Base-by-base conservation (phyloP, 2,888 invertebrate genomes). In the Campoplex capitator region DNA sequence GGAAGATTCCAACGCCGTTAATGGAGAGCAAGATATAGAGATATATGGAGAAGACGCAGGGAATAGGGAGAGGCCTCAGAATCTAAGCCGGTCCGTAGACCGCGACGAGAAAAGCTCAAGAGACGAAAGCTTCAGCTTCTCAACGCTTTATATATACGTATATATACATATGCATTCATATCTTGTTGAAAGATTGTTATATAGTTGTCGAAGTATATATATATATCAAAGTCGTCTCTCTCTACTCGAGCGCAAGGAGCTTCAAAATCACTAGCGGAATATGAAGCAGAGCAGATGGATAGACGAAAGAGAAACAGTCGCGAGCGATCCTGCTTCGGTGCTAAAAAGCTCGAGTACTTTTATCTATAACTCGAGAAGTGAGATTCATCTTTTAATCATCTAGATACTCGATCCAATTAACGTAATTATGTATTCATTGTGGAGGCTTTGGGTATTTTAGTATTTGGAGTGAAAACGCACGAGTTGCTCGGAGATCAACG, bases 1-100 rank as follows among this genome's bases (percentile, higher is more conserved):
- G 83, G 85, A 85, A 85, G 83, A 85, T 85, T 83, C 82, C 78
- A 83, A 85, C 85, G 78, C 85, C 83, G 83, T 85, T 85, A 85
- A 85, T 85, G 83, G 85, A 83, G 82, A 85, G 75, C 75, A 38
- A 70, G 56, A 38, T 76, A 51, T 67, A 65, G 56, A 80, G 23
- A 73, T 58, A 80, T 80, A 51, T 56, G 38, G 38, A 56, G 32
- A 13, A 56, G 32, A 13, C 56, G 70, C 18, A 45, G 32, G 35
- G 32, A 13, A n/a, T n/a, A 45, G 54, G 56, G n/a, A 82, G 77
- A 82, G 77, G 56, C 74, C 82, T 79, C 23, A 68, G 82, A 83
- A 83, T 85, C 82, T 82, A 85, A 86, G 78, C 83, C 65, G 78
- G 58, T 70, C 76, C 48, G 76, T 71, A 79, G 86, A 86, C 83